Percentiles rank a stretch among this genome's conserved stretches.
Conservation (phyloP, 2,113 vertebrate species). For the Eptesicus fuscus region DNA sequence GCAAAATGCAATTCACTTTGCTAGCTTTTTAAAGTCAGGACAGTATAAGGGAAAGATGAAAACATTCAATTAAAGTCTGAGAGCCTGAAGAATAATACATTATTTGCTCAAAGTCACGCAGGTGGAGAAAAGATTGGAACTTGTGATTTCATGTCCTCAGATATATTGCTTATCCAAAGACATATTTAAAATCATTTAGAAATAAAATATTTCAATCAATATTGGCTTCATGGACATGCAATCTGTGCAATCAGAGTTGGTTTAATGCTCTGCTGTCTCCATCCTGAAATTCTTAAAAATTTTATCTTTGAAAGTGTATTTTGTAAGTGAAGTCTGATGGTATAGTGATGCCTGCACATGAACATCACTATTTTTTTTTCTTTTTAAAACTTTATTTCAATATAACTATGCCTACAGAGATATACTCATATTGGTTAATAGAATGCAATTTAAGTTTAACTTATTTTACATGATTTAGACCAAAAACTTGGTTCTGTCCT, state of each 20-base stretch:
- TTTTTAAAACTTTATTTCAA: conserved; percentile 87
- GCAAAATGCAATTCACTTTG: conserved; percentile 8
- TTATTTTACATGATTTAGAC: conserved; percentile 82
- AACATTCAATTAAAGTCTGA: neutral
- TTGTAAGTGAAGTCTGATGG: neutral
- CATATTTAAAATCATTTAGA: conserved; percentile 20
- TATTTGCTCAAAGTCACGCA: neutral
- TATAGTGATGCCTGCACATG: neutral
- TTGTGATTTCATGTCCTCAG: neutral
- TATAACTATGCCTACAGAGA: conserved; percentile 86
- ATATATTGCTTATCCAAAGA: neutral
- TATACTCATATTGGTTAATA: conserved; percentile 85
- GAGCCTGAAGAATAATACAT: neutral
- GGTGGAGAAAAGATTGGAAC: neutral
- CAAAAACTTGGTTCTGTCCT: conserved; percentile 76
- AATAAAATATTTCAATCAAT: neutral
- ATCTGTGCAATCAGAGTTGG: neutral
- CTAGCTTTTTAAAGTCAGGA: neutral
- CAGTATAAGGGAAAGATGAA: neutral
- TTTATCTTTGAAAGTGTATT: conserved; percentile 8
- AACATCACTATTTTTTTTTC: neutral
- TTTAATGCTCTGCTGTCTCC: neutral
- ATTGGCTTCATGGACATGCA: neutral
- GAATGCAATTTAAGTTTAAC: conserved; percentile 83
- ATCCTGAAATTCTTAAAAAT: neutral